Evolutionary conservation across 2,113 vertebrate species (phyloP).

Genomic region (Ochotona curzoniae): DNA sequence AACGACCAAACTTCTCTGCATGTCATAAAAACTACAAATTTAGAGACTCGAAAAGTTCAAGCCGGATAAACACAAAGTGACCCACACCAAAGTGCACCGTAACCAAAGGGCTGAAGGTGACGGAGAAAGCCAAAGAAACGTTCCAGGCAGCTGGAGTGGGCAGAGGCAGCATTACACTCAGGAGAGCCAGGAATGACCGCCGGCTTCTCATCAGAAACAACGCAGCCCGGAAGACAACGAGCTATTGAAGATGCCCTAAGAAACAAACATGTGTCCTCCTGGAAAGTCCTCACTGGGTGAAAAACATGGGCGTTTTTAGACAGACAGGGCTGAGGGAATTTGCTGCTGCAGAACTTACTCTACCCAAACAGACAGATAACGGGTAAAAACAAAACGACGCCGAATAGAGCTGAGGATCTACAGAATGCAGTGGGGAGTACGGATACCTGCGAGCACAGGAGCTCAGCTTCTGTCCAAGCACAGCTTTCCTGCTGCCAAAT

Average conservation of each 20-base stretch:
- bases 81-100: neutral
- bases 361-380: neutral
- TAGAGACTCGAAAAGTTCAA: neutral
- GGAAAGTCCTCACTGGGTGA: neutral
- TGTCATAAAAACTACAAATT: neutral
- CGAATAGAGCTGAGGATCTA: neutral
- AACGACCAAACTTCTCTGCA: neutral
- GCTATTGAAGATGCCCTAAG: neutral
- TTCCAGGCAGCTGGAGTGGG: neutral
- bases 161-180: neutral
- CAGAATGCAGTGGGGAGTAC: neutral
- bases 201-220: neutral
- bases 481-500: neutral
- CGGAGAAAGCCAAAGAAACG: neutral
- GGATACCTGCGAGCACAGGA: neutral
- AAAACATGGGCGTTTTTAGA: slow-evolving; percentile 8
- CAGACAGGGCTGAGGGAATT: neutral
- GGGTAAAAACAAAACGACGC: neutral
- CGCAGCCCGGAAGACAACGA: neutral
- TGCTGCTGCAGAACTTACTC: neutral
- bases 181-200: neutral
- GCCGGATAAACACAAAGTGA: neutral
- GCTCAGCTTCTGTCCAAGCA: neutral
- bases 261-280: neutral
- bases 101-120: neutral